Evolutionary conservation across 2,888 invertebrate species (phyloP).

Genomic region (Polymixis lichenea): DNA sequence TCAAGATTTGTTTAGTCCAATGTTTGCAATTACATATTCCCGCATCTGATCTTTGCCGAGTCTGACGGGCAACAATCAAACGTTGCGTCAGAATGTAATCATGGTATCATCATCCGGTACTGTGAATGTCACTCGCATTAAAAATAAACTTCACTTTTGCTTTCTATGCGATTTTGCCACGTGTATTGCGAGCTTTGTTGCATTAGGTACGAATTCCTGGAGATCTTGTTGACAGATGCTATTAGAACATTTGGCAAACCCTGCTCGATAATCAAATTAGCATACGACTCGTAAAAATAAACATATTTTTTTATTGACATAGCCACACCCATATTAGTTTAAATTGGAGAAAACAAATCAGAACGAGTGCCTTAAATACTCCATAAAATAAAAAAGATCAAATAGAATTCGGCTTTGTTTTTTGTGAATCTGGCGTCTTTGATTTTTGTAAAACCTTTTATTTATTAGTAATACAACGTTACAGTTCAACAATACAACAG

Average conservation of each 20-base stretch:
- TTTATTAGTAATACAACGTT: background rate
- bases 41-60: background rate
- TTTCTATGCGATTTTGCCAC: constrained; percentile 6
- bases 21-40: constrained; percentile 4
- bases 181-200: background rate
- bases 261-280: constrained; percentile 9
- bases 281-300: constrained; percentile 4
- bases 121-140: constrained; percentile 17
- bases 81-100: constrained; percentile 18
- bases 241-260: constrained; percentile 2
- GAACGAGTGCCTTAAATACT: background rate
- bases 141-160: constrained; percentile 28
- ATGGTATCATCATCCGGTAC: constrained; percentile 17
- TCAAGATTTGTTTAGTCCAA: background rate
- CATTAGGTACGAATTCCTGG: background rate
- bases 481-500: background rate
- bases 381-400: constrained; percentile 19
- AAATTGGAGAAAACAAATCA: background rate
- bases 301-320: background rate
- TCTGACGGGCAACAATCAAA: background rate
- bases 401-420: background rate
- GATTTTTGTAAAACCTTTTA: constrained; percentile 11
- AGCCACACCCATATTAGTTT: background rate
- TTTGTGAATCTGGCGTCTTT: background rate
- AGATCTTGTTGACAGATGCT: constrained; percentile 13